Evolutionary conservation across 1,140 invertebrate species (phyloP).

Genomic region (Anastrepha obliqua): DNA sequence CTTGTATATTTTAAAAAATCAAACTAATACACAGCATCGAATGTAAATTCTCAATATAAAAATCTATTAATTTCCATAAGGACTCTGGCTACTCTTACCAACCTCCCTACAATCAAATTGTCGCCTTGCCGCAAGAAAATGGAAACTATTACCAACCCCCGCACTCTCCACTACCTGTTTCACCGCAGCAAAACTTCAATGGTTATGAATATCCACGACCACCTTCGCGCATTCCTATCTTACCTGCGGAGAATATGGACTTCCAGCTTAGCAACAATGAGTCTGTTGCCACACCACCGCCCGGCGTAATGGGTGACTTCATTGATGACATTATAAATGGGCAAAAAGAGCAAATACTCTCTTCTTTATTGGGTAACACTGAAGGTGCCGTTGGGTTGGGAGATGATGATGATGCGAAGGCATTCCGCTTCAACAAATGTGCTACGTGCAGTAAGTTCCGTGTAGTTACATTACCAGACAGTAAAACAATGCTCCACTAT

Average conservation of each 20-base stretch:
- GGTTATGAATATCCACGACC: conserved; percentile 65
- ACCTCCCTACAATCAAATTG: not conserved
- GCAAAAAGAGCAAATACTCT: conserved; percentile 71
- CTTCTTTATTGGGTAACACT: conserved; percentile 64
- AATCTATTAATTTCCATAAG: not conserved
- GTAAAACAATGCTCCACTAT: too few relatives aligned
- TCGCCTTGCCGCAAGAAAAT: not conserved
- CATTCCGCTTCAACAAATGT: conserved; percentile 68
- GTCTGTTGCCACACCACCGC: conserved; percentile 55
- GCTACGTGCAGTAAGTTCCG: conserved; percentile 69
- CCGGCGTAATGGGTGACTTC: conserved; percentile 68
- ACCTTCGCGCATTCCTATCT: conserved; percentile 56
- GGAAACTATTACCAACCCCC: not conserved
- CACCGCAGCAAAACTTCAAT: not conserved
- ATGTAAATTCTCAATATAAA: not conserved
- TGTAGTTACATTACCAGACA: not conserved
- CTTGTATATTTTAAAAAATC: too few relatives aligned
- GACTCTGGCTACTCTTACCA: not conserved
- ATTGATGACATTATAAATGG: conserved; percentile 71
- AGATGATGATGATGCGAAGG: conserved; percentile 58
- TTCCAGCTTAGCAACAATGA: not conserved
- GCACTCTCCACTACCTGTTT: not conserved
- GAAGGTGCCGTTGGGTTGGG: conserved; percentile 31
- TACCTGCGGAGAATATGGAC: conserved; percentile 55
- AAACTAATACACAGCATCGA: too few relatives aligned